Conservation (phyloP, 2,888 invertebrate genomes). For the Netelia fuscicornis region DNA sequence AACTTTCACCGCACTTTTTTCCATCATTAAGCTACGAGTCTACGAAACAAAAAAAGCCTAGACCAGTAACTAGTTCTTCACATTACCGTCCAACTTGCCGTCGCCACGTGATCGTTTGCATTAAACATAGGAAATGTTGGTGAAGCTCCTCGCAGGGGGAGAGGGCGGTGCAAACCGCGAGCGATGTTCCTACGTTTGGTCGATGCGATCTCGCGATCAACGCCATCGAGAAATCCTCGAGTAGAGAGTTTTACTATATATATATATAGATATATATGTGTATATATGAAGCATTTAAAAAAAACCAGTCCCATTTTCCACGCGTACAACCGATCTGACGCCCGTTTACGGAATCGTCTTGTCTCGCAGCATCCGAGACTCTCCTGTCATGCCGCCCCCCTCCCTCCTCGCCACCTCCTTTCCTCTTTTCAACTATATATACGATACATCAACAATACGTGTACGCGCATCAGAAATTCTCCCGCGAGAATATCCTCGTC, state of each 20-base stretch:
- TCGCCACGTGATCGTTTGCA: slow-evolving; percentile 70
- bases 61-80: slow-evolving; percentile 41
- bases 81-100: slow-evolving; percentile 40
- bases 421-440: neutral
- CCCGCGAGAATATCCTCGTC: too few relatives aligned
- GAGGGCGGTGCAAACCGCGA: too few relatives aligned
- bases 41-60: slow-evolving; percentile 7
- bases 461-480: neutral
- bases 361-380: slow-evolving; percentile 55
- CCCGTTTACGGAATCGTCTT: slow-evolving; percentile 76
- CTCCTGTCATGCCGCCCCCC: slow-evolving; percentile 22
- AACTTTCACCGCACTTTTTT: too few relatives aligned
- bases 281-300: slow-evolving; percentile 61
- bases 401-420: neutral
- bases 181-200: too few relatives aligned
- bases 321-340: slow-evolving; percentile 80
- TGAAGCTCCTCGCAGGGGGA: neutral
- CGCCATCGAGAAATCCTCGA: slow-evolving; percentile 44
- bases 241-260: slow-evolving; percentile 33
- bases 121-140: slow-evolving; percentile 75
- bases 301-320: slow-evolving; percentile 81
- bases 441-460: neutral
- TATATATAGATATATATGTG: neutral
- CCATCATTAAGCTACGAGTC: neutral
- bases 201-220: slow-evolving; percentile 25